Conservation (phyloP, 2,797 vertebrate genomes). For the Catharus ustulatus region DNA sequence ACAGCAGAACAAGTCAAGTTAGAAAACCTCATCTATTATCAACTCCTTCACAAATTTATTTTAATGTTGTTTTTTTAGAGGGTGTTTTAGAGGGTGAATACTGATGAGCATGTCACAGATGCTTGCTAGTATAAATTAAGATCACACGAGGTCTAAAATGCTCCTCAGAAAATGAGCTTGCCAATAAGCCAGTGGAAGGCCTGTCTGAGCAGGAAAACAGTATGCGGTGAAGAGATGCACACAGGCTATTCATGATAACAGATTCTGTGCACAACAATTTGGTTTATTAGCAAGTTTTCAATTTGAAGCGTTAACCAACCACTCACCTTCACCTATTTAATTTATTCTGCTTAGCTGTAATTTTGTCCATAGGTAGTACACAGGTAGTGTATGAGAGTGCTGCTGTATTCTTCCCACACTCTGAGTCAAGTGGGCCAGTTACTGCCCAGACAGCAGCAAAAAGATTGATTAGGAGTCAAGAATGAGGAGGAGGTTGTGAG, state of each 20-base stretch:
- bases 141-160: not conserved
- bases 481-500: not conserved
- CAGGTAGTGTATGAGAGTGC: not conserved
- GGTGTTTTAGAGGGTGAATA: not conserved
- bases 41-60: not conserved
- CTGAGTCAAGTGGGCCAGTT: not conserved
- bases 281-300: not conserved
- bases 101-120: not conserved
- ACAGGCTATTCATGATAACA: not conserved
- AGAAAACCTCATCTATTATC: not conserved
- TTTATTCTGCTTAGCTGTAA: not conserved
- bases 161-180: not conserved
- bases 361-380: not conserved
- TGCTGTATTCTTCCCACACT: not conserved
- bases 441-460: not conserved
- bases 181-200: not conserved
- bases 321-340: not conserved
- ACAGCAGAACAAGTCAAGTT: not conserved
- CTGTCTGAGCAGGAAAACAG: not conserved
- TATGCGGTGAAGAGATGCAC: not conserved
- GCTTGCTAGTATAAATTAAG: not conserved
- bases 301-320: not conserved
- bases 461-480: not conserved
- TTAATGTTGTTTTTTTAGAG: not conserved
- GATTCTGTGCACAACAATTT: not conserved